phyloP scores from a whole-genome alignment of 2,113 vertebrate genomes.

The Euleptes europaea region DNA sequence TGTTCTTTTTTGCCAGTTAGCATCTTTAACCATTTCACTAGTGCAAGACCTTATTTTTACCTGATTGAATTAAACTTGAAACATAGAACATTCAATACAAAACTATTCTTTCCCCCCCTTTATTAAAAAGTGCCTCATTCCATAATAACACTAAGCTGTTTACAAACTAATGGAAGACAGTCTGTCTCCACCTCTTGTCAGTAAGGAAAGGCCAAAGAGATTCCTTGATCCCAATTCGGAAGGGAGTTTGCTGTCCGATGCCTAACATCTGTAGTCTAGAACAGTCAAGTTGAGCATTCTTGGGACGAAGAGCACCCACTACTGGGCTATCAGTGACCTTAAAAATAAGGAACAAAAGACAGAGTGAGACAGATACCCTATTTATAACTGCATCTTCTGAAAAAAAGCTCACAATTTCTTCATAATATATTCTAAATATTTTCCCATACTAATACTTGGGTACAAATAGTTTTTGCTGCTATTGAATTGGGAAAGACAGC shows the following conservation, averaged over 20 bases:
- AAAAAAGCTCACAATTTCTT: too few relatives aligned
- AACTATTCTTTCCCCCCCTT: conserved; percentile 74
- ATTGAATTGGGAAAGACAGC: not conserved
- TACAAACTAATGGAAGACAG: conserved; percentile 87
- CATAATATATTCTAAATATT: not conserved
- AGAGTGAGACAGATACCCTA: not conserved
- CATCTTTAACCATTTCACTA: conserved; percentile 63
- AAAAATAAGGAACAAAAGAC: not conserved
- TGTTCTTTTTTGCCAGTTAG: conserved; percentile 54
- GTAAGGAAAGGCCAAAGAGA: conserved; percentile 95
- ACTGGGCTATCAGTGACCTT: conserved; percentile 89
- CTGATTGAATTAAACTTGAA: conserved; percentile 69
- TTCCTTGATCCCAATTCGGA: conserved; percentile 84
- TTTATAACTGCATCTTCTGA: not conserved
- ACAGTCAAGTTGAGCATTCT: conserved; percentile 89
- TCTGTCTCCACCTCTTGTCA: conserved; percentile 95
- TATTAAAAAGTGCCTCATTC: conserved; percentile 79
- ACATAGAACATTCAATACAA: conserved; percentile 77
- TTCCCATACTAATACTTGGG: not conserved
- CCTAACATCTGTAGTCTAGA: conserved; percentile 88
- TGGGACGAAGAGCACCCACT: conserved; percentile 82
- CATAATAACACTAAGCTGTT: conserved; percentile 67
- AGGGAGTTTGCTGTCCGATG: conserved; percentile 85
- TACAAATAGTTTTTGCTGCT: not conserved
- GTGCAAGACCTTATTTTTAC: conserved; percentile 76